Evolutionary conservation across 2,113 vertebrate genomes (phyloP), one percentile per base, ranked within the genome.

Genomic region (Lepus europaeus): DNA sequence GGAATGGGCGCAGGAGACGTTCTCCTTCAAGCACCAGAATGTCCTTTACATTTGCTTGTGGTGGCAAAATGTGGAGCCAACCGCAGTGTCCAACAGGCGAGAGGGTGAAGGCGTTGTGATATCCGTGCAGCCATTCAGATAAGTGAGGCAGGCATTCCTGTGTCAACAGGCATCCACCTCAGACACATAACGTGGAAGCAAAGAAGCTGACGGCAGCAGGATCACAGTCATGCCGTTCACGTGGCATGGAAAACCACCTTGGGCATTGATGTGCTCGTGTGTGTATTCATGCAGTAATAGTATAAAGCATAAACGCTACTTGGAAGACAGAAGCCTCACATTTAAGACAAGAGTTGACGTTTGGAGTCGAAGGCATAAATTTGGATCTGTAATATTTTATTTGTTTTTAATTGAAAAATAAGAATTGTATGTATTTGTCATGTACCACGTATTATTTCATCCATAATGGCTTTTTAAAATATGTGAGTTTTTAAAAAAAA

Each of bases 61-160:
- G 73, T 23, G 66, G 51, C 12, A 80, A 90, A 74, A 94, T 68
- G 29, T 64, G 56, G 69, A 87, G 64, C 90, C 39, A 92, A 39
- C 23, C n/a, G 45, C 89, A 89, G 31, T 64, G n/a, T 29, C 59
- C 9, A 87, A 7, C 29, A 89, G 72, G 20, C 33, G 49, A 73
- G 78, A 83, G 61, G 72, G 81, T n/a, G 85, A 81, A 36, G 45
- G 36, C 29, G 31, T 80, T 49, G 12, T 9, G 6, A 45, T 59
- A 59, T 59, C 56, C 56, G 17, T 31, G 16, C 13, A 87, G 31
- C 45, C 84, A 17, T 87, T 61, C 80, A 85, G 81, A 87, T 56
- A 73, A 88, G 74, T 77, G 36, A 77, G 61, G 61, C 72, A 77
- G 36, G 64, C 27, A 39, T 79, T 77, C 63, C 69, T 25, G 51